These are phyloP conservation scores for Dugesia japonica DNA, from an alignment of 2,888 invertebrate species.

Conservation along the genomic window DNA sequence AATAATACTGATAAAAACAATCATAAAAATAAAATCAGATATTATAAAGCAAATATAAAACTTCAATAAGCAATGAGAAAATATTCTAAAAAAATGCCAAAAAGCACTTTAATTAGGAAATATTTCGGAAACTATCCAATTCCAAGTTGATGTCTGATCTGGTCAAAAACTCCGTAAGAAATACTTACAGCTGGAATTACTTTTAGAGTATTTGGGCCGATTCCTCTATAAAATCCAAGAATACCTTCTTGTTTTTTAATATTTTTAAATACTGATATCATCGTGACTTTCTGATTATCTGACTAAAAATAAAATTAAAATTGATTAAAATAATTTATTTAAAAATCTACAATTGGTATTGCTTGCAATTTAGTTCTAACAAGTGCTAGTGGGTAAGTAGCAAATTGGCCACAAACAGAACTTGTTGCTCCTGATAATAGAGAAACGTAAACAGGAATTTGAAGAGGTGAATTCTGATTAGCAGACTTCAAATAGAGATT, in stretches of 20 bases:
- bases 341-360: background rate
- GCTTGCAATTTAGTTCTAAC: slow-evolving; percentile 39
- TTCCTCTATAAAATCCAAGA: slow-evolving; percentile 78
- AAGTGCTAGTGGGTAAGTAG: slow-evolving; percentile 39
- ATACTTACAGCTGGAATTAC: slow-evolving; percentile 89
- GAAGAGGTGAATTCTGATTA: background rate
- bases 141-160: too few species aligned
- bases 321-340: too few species aligned
- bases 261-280: too few species aligned
- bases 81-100: too few species aligned
- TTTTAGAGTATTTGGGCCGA: slow-evolving; percentile 95
- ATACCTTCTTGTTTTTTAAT: slow-evolving; percentile 58
- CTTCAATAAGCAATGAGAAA: too few species aligned
- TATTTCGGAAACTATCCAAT: too few species aligned
- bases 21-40: too few species aligned
- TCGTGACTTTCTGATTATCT: too few species aligned
- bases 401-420: slow-evolving; percentile 39
- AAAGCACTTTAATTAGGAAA: too few species aligned
- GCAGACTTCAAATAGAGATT: slow-evolving; percentile 35
- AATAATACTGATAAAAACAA: too few species aligned
- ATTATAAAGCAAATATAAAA: too few species aligned
- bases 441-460: slow-evolving; percentile 55
- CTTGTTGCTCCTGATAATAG: slow-evolving; percentile 38
- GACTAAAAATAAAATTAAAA: too few species aligned
- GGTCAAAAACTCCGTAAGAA: slow-evolving; percentile 88